Evolutionary conservation across 1,140 invertebrate species (phyloP).

Genomic region (Plectus sambesii): DNA sequence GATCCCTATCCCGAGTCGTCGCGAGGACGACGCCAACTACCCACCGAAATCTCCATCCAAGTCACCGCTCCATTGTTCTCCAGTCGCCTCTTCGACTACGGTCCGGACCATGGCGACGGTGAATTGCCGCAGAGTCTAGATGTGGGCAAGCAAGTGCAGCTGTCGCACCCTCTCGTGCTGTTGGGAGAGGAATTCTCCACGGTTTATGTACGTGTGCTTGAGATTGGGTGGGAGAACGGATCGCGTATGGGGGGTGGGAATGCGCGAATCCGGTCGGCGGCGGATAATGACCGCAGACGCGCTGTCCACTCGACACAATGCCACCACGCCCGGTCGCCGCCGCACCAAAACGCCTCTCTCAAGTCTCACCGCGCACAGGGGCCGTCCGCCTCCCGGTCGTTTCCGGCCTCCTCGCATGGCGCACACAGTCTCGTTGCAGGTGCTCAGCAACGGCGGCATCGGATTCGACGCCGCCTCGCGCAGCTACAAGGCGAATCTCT

Average conservation of each 20-base stretch:
- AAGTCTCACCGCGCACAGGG: no score
- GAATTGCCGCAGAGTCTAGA: slow-evolving; percentile 32
- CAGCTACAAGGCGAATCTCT: slow-evolving; percentile 34
- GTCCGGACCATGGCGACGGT: slow-evolving; percentile 33
- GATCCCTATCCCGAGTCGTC: no score
- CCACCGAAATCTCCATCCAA: slow-evolving; percentile 25
- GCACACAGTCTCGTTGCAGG: slow-evolving; percentile 8
- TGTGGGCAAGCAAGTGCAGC: slow-evolving; percentile 33
- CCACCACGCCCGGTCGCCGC: no score
- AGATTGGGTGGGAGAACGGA: no score
- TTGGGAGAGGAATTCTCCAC: slow-evolving; percentile 34
- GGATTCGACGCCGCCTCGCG: slow-evolving; percentile 35
- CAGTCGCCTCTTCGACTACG: slow-evolving; percentile 43
- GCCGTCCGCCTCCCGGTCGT: no score
- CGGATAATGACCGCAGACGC: no score
- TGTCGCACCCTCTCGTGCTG: slow-evolving; percentile 35
- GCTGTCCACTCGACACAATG: no score
- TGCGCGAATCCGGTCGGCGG: no score
- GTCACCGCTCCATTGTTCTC: slow-evolving; percentile 44
- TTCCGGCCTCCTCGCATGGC: no score
- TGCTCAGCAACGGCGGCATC: slow-evolving; percentile 40
- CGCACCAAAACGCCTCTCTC: no score
- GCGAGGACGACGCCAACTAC: no score
- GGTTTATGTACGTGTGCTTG: slow-evolving; percentile 38
- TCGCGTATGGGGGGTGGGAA: no score